Conservation (phyloP, 2,113 vertebrate genomes). For the mouse (Mus musculus) region GRCm39 chr2:101584001-101584500, state of each 20-base stretch:
- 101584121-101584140: neutral
- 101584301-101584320: neutral
- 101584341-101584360: neutral
- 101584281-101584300: neutral
- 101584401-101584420: neutral
- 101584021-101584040: neutral
- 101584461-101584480: neutral
- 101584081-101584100: accelerated
- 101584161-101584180: neutral
- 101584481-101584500: neutral
- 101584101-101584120: accelerated
- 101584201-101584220: neutral
- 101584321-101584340: too few species aligned
- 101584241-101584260: neutral
- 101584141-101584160: neutral
- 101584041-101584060: too few species aligned
- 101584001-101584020: neutral
- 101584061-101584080: accelerated
- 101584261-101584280: neutral
- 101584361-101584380: neutral
- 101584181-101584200: neutral
- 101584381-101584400: neutral
- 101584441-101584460: slow-evolving; percentile 6
- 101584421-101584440: neutral
- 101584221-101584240: neutral